Conservation (phyloP, 2,888 invertebrate genomes). For the Dioctria rufipes region DNA sequence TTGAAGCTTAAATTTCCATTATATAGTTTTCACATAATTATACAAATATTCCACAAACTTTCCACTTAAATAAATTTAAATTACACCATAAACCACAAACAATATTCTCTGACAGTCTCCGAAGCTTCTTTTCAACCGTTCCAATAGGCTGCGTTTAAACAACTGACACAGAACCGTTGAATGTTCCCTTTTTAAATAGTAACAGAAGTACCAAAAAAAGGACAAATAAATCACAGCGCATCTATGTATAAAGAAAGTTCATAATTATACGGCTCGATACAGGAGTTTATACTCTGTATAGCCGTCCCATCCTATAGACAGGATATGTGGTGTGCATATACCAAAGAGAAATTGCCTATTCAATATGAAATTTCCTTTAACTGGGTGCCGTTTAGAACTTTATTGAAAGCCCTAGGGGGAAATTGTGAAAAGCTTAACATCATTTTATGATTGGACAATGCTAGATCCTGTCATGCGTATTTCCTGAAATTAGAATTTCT, state of each 20-base stretch:
- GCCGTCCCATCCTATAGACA: no score
- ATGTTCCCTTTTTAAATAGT: conserved; percentile 34
- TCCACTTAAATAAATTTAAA: conserved; percentile 24
- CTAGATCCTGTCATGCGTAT: neutral
- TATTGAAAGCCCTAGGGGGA: conserved; percentile 20
- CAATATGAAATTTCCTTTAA: conserved; percentile 29
- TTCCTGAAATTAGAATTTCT: conserved; percentile 30
- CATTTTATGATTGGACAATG: conserved; percentile 20
- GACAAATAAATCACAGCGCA: conserved; percentile 25
- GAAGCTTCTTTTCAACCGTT: conserved; percentile 39
- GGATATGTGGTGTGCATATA: no score
- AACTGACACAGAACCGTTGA: conserved; percentile 38
- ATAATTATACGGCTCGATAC: neutral
- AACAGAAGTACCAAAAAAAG: conserved; percentile 13
- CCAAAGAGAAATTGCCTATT: no score
- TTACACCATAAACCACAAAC: conserved; percentile 4
- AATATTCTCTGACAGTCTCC: neutral
- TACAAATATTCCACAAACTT: conserved; percentile 26
- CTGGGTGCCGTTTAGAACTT: conserved; percentile 28
- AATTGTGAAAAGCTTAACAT: conserved; percentile 24
- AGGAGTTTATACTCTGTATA: neutral
- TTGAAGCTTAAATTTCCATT: neutral
- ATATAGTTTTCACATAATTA: conserved; percentile 21
- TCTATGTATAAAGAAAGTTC: neutral
- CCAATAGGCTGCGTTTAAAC: conserved; percentile 48